Conservation (phyloP, 2,113 vertebrate genomes). For the Melospiza georgiana region DNA sequence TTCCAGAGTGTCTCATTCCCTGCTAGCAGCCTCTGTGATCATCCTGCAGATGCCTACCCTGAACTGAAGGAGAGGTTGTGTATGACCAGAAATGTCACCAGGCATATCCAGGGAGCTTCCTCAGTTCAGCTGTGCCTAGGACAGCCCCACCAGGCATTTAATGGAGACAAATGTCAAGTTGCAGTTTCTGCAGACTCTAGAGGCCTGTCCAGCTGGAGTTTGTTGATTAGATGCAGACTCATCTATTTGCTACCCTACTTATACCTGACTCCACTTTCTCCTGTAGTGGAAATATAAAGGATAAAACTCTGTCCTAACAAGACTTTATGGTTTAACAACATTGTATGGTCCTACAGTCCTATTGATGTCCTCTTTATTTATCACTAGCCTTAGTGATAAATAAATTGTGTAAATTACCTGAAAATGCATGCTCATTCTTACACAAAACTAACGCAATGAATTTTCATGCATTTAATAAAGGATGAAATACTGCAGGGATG, state of each 20-base stretch:
- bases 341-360: background rate
- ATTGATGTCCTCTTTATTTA: background rate
- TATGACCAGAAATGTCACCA: background rate
- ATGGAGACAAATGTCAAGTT: background rate
- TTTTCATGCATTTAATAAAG: background rate
- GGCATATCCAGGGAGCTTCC: background rate
- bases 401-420: background rate
- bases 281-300: background rate
- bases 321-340: background rate
- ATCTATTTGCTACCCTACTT: background rate
- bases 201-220: background rate
- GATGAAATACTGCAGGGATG: background rate
- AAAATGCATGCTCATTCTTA: background rate
- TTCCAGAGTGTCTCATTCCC: background rate
- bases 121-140: background rate
- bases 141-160: background rate
- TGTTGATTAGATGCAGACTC: background rate
- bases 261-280: background rate
- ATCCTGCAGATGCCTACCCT: background rate
- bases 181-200: background rate
- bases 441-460: background rate
- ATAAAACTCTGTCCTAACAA: background rate
- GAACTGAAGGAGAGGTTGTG: background rate
- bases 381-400: background rate
- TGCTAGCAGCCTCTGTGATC: background rate